Evolutionary conservation across 2,888 invertebrate genomes (phyloP), one percentile per base, ranked within the genome.

Genomic region (Tipula confusa): DNA sequence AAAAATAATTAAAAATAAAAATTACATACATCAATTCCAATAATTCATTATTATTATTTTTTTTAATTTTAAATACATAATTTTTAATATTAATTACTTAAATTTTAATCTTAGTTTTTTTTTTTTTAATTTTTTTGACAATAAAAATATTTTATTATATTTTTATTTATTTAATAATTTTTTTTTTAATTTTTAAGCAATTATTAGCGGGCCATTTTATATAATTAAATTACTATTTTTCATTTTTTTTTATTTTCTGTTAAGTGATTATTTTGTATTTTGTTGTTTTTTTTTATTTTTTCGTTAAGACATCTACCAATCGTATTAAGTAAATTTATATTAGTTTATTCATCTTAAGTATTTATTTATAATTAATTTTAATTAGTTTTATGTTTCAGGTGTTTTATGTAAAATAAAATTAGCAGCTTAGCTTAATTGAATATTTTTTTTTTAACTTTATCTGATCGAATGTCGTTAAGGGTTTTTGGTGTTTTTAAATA

Each of bases 71-170:
- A 24, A n/a, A 24, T 64, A 64, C 18, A 24, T 64, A 64, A 64
- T 64, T 64, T n/a, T n/a, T 64, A 64, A 64, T 64, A 64, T 64
- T 64, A 64, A 64, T 24, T 64, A 24, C 64, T 64, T 64, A 64
- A 64, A 43, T 43, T 43, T 64, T 64, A 64, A 64, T 15, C 15
- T 43, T 43, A 43, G 43, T 3, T 43, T 43, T 43, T 15, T 15
- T 43, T 43, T 43, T 43, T 43, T 43, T 43, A 6, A 11, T 11
- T 43, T 43, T 15, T 43, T 43, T 64, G 24, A 64, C 18, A 64
- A 64, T 24, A 24, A 48, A 48, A 48, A 48, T 48, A 48, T 38
- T 43, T n/a, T 24, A 64, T 64, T 64, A 24, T 64, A 24, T 64
- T 64, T 43, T 24, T 43, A 43, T 43, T 43, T 43, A 43, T 43